These are phyloP conservation scores for Antigone vipio DNA, from an alignment of 2,113 vertebrate genomes.

Conservation along the genomic window DNA sequence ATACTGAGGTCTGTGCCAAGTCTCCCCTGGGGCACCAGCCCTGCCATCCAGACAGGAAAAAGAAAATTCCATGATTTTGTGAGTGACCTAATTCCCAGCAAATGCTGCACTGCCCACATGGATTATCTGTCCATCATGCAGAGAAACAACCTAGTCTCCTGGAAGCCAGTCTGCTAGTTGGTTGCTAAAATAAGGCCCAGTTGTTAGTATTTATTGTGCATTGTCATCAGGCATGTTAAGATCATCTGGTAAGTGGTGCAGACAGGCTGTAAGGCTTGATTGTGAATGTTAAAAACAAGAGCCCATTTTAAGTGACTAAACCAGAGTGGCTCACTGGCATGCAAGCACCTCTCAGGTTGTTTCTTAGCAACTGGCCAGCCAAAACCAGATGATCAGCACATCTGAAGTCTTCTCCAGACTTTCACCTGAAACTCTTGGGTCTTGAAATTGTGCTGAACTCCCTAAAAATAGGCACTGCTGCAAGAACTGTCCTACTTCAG, in stretches of 20 bases:
- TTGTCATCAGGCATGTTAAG: background rate
- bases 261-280: background rate
- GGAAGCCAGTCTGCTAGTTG: background rate
- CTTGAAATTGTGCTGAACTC: background rate
- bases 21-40: background rate
- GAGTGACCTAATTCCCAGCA: background rate
- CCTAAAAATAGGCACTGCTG: background rate
- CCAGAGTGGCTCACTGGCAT: background rate
- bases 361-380: background rate
- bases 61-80: background rate
- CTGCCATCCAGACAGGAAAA: background rate
- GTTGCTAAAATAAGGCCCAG: background rate
- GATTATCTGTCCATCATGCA: background rate
- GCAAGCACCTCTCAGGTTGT: background rate
- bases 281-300: background rate
- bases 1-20: background rate
- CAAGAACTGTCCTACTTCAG: background rate
- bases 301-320: background rate
- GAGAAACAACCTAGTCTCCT: background rate
- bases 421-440: background rate
- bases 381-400: background rate
- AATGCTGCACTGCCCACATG: background rate
- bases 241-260: background rate
- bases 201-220: background rate
- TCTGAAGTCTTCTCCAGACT: background rate